Evolutionary conservation across 2,888 invertebrate species (phyloP).

Genomic region (Plutella xylostella): DNA sequence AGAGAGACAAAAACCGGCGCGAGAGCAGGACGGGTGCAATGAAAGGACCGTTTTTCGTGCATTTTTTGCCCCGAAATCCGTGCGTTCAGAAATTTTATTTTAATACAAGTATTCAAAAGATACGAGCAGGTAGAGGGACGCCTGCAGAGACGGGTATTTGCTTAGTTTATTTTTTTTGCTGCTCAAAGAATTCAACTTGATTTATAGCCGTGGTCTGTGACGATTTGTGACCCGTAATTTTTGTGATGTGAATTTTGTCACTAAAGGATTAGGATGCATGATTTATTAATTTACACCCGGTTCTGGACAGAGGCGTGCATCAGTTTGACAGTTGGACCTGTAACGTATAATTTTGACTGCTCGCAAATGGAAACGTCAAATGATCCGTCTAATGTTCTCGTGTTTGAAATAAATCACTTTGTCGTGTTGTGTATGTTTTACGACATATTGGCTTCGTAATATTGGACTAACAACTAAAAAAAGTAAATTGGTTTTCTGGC

Average conservation of each 20-base stretch:
- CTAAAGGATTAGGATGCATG: constrained; percentile 44
- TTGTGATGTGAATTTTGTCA: constrained; percentile 62
- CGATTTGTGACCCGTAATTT: constrained; percentile 68
- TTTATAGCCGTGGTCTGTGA: constrained; percentile 59
- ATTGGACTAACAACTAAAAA: neutral
- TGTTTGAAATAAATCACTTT: constrained; percentile 9
- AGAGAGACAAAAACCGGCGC: constrained; percentile 25
- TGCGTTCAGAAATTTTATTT: constrained; percentile 64
- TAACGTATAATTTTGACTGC: constrained; percentile 42
- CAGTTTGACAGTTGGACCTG: too few species aligned
- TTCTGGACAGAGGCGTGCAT: constrained; percentile 41
- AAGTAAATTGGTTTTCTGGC: constrained; percentile 1
- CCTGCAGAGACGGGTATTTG: constrained; percentile 50
- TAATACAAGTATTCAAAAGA: constrained; percentile 67
- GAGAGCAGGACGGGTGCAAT: constrained; percentile 14
- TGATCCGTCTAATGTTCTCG: constrained; percentile 18
- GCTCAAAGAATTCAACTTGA: constrained; percentile 59
- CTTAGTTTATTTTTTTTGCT: constrained; percentile 56
- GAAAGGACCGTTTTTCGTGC: constrained; percentile 58
- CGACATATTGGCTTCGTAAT: constrained; percentile 5
- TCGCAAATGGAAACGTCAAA: constrained; percentile 12
- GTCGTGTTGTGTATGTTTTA: too few species aligned
- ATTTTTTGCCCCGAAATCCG: constrained; percentile 62
- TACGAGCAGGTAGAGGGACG: constrained; percentile 59
- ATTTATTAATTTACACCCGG: constrained; percentile 56